Percentiles rank a stretch among this genome's conserved stretches.
Evolutionary conservation across 2,888 invertebrate species (phyloP).

Genomic region (Cephonodes hylas): DNA sequence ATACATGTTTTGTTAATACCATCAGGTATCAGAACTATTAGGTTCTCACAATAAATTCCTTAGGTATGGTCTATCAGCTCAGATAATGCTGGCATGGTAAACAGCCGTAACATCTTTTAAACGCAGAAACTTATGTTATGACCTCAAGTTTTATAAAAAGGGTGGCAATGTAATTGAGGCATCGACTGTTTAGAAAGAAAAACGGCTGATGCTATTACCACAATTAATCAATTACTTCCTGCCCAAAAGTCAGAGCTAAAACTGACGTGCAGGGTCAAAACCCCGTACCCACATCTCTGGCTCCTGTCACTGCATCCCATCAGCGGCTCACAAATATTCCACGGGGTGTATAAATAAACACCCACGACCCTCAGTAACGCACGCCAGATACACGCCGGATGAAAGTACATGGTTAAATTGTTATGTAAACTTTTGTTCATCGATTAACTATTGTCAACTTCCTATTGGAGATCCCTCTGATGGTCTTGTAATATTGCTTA

Average conservation of each 20-base stretch:
- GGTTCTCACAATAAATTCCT: too few species aligned
- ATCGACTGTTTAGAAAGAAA: too few species aligned
- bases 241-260: not conserved
- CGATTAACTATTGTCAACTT: not conserved
- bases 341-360: conserved; percentile 9
- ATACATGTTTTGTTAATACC: too few species aligned
- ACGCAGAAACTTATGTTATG: too few species aligned
- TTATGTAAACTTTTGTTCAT: not conserved
- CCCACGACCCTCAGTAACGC: conserved; percentile 6
- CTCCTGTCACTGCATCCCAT: not conserved
- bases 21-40: too few species aligned
- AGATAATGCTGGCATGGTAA: too few species aligned
- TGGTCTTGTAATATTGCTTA: too few species aligned
- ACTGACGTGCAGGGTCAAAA: not conserved
- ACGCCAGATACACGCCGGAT: conserved; percentile 11
- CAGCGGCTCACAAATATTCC: not conserved
- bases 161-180: too few species aligned
- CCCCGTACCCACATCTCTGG: not conserved
- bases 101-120: too few species aligned
- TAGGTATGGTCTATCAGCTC: too few species aligned
- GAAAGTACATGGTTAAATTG: not conserved
- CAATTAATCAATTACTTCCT: not conserved
- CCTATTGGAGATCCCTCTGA: too few species aligned
- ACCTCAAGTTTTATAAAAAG: too few species aligned
- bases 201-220: not conserved